Evolutionary conservation across 2,113 vertebrate genomes (phyloP), one percentile per base, ranked within the genome.

Genomic region (Cinclus cinclus): DNA sequence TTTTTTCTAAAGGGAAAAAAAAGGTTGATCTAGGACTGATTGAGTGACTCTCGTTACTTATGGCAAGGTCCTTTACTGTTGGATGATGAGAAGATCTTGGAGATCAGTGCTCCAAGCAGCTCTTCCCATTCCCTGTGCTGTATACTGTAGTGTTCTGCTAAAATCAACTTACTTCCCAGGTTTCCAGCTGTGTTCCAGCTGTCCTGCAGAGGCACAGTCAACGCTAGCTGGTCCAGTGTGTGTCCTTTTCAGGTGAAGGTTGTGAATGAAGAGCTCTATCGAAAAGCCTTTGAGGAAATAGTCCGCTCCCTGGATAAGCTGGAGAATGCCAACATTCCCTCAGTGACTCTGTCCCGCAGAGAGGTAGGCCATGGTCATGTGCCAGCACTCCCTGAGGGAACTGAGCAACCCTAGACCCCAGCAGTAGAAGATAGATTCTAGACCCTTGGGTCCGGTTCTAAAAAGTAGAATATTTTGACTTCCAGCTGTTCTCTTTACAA

Each of bases 271-370:
- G 98, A 99, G 33, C 96, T 97, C 14, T 98, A 99, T 64, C 98
- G 98, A 94, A 98, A 98, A 92, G 98, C 97, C 7, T 99, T 99
- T 96, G 99, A 99, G 94, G 99, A 99, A 78, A 99, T 99, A 10
- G 98, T 99, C 31, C 98, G 99, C 47, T 98, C 98, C 58, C 95
- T 99, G 91, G 99, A 99, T 83, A 99, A 99, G 96, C 97, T 99
- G 98, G 99, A 99, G 96, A 99, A 99, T 25, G 99, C 99, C 87
- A 99, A 98, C 92, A 99, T 99, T 95, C 99, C 99, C 31, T 99
- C 99, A 2, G 99, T 99, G 74, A 98, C 98, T 0, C 96, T 99
- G 28, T 99, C 99, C 60, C 97, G 97, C 78, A 97, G 95, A 95
- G 99, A 99, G 98, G 99, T 99, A 98, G 91, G 92, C 30, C n/a